Percentiles rank a stretch among this genome's conserved stretches.
Conservation (phyloP, 2,797 vertebrate genomes). For the Manis pentadactyla region DNA sequence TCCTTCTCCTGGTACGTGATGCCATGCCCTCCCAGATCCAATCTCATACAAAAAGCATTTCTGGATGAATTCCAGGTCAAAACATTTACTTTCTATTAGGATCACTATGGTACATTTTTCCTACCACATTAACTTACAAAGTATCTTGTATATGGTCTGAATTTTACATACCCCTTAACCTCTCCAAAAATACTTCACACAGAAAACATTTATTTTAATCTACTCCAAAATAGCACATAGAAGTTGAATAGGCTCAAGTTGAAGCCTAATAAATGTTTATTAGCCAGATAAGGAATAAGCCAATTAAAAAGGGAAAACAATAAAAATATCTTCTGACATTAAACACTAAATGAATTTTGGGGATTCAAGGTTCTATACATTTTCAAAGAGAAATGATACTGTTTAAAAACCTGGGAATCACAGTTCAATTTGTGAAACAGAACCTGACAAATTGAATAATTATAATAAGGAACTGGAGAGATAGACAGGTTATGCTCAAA, state of each 20-base stretch:
- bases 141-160: background rate
- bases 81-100: background rate
- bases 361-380: background rate
- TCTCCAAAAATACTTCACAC: background rate
- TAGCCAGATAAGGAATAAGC: background rate
- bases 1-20: background rate
- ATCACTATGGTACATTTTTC: background rate
- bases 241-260: background rate
- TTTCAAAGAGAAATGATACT: background rate
- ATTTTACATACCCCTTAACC: background rate
- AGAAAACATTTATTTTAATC: background rate
- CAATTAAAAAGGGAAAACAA: background rate
- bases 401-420: background rate
- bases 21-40: background rate
- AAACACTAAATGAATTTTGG: background rate
- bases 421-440: background rate
- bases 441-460: background rate
- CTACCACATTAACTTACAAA: background rate
- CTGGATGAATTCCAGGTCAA: constrained; percentile 39
- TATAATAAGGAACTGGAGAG: background rate
- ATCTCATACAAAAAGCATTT: constrained; percentile 28
- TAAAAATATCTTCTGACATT: background rate
- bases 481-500: background rate
- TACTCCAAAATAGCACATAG: background rate
- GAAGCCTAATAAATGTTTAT: background rate